A percentile compares a stretch with the other conserved stretches of the same genome.
Conservation (phyloP, 1,140 invertebrate species). For the Drosophila eugracilis region DNA sequence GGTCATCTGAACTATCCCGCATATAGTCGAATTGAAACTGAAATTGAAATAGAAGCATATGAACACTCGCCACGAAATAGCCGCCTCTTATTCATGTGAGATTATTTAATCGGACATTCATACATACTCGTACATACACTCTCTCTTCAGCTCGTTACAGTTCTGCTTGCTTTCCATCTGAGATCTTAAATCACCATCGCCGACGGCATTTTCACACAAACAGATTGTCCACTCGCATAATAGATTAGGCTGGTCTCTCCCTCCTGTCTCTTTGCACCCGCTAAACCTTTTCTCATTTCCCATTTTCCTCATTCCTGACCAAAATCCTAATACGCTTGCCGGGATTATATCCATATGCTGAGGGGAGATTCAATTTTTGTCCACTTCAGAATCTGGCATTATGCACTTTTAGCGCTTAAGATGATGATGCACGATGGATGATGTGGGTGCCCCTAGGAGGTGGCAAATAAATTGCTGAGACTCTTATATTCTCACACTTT, state of each 20-base stretch:
- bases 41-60: constrained; percentile 29
- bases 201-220: constrained; percentile 60
- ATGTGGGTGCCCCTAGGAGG: constrained; percentile 29
- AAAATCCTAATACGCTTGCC: constrained; percentile 27
- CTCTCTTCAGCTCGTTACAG: constrained; percentile 32
- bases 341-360: constrained; percentile 45
- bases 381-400: constrained; percentile 40
- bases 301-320: neutral
- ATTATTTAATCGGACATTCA: constrained; percentile 78
- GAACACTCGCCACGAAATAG: constrained; percentile 41
- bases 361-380: constrained; percentile 47
- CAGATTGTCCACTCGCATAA: constrained; percentile 50
- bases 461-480: constrained; percentile 31
- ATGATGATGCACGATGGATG: constrained; percentile 25
- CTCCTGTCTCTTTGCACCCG: neutral
- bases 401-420: constrained; percentile 45
- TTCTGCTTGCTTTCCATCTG: constrained; percentile 43
- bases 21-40: constrained; percentile 51
- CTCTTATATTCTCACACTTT: constrained; percentile 33
- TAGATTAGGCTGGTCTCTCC: constrained; percentile 48
- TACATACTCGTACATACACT: too few species aligned
- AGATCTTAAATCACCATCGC: constrained; percentile 67
- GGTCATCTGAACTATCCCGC: constrained; percentile 69
- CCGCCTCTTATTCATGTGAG: constrained; percentile 52
- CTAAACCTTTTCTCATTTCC: neutral